Evolutionary conservation across 2,888 invertebrate genomes (phyloP), one percentile per base, ranked within the genome.

Genomic region (Pristionchus arcanus): DNA sequence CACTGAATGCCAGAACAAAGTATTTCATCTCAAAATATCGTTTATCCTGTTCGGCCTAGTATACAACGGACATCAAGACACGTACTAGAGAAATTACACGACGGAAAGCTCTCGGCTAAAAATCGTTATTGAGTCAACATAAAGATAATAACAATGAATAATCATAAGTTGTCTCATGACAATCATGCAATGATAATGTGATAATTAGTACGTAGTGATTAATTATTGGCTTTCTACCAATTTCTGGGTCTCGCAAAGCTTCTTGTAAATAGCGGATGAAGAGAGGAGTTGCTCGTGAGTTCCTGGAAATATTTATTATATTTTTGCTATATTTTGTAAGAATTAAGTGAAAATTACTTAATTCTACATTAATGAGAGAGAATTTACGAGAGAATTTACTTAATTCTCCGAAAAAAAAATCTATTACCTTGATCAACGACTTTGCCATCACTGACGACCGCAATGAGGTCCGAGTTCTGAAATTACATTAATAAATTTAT

Each of bases 241-340:
- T 74, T 91, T 91, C 89, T 94, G 94, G 15, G 93, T 93, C 83
- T 93, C 92, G 89, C 94, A 94, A 9, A 94, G 91, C 84, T 93
- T 92, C 90, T 91, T 90, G 91, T 94, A 94, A 66, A 94, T 93
- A 31, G 92, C 93, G 37, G 91, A 90, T 53, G 91, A 90, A 4
- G 90, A 84, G 5, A 94, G 90, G 63, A 94, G 92, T 66, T 93
- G 91, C 34, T 93, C 91, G 86, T 94, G 94, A 1, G 94, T 93
- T 59, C 93, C 92, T 92, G 87, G 59, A n/a, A 91, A 53, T 25
- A 25, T 42, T n/a, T 37, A 5, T 49, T 49, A 55, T 5, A 85
- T 55, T 25, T 2, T 68, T 68, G n/a, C n/a, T n/a, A n/a, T n/a
- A n/a, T 31, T 28, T 28, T 34, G 28, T 34, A 4, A 42, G 21